Conservation (phyloP, 2,888 invertebrate genomes). For the Andrena flavipes region DNA sequence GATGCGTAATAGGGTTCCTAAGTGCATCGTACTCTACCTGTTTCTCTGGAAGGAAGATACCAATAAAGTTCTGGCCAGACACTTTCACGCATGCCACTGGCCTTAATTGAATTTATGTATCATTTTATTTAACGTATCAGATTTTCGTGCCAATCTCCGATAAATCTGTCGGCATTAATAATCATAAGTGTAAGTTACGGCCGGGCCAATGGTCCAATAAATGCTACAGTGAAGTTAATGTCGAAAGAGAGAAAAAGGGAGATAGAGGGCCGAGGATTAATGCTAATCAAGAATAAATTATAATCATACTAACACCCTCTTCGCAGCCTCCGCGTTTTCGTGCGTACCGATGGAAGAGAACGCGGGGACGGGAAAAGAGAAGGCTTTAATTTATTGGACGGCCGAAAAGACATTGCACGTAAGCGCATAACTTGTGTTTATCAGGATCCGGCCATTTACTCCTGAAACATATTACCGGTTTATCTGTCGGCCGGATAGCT, state of each 20-base stretch:
- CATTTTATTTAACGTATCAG: conserved; percentile 76
- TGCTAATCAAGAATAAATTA: conserved; percentile 83
- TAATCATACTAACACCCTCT: conserved; percentile 74
- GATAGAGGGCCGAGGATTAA: conserved; percentile 75
- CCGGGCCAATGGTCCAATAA: conserved; percentile 79
- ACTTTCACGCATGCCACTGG: conserved; percentile 53
- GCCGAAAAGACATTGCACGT: conserved; percentile 78
- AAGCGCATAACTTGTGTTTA: conserved; percentile 79
- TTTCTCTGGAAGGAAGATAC: conserved; percentile 30
- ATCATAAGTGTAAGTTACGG: conserved; percentile 82
- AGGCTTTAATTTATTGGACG: conserved; percentile 76
- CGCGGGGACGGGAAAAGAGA: conserved; percentile 11
- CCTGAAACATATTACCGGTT: conserved; percentile 76
- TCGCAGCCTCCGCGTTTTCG: conserved; percentile 47
- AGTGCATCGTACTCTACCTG: conserved; percentile 16
- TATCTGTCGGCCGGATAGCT: conserved; percentile 73
- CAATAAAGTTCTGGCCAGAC: conserved; percentile 12
- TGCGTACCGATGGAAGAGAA: conserved; percentile 24
- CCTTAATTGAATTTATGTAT: conserved; percentile 77
- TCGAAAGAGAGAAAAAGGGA: conserved; percentile 51
- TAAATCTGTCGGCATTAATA: conserved; percentile 83
- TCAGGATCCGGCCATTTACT: conserved; percentile 76
- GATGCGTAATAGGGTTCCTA: not conserved
- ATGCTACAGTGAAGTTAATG: conserved; percentile 80
- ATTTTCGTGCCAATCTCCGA: conserved; percentile 79